Percentiles rank a stretch among this genome's conserved stretches.
Evolutionary conservation across 2,888 invertebrate species (phyloP).

Genomic region (Chrysolina oricalcia): DNA sequence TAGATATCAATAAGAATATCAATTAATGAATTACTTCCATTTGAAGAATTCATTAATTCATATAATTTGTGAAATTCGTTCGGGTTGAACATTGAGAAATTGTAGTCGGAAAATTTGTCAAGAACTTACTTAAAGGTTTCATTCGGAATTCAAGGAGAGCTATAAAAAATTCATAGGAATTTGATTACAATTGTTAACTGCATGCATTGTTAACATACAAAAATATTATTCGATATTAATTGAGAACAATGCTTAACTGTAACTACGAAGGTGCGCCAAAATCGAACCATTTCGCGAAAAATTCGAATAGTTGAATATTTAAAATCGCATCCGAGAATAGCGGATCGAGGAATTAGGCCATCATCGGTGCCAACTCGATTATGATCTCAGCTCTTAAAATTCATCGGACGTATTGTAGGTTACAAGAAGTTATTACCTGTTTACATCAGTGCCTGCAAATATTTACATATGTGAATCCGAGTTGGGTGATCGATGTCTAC

Average conservation of each 20-base stretch:
- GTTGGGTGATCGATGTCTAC: slow-evolving; percentile 31
- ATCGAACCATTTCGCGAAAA: slow-evolving; percentile 51
- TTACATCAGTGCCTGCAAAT: slow-evolving; percentile 37
- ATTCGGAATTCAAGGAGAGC: no score
- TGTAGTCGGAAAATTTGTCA: no score
- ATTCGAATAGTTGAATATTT: slow-evolving; percentile 60
- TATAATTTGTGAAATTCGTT: no score
- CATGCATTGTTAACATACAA: slow-evolving; percentile 3
- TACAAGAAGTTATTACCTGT: slow-evolving; percentile 45
- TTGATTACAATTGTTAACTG: not conserved
- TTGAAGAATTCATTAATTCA: no score
- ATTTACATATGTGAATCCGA: slow-evolving; percentile 30
- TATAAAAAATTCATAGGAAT: not conserved
- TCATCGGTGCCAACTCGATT: slow-evolving; percentile 40
- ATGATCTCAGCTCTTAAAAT: slow-evolving; percentile 48
- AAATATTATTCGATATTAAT: slow-evolving; percentile 19
- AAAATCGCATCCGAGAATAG: slow-evolving; percentile 50
- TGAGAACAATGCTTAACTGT: slow-evolving; percentile 28
- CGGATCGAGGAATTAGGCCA: slow-evolving; percentile 47
- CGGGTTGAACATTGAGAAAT: no score
- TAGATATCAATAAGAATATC: no score
- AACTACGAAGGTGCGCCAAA: slow-evolving; percentile 43
- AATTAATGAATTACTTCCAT: no score
- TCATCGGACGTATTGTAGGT: slow-evolving; percentile 51
- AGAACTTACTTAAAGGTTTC: no score